Percentiles rank a stretch among this genome's conserved stretches.
phyloP scores from a whole-genome alignment of 2,888 invertebrate species.

The Heliconius ismenius region DNA sequence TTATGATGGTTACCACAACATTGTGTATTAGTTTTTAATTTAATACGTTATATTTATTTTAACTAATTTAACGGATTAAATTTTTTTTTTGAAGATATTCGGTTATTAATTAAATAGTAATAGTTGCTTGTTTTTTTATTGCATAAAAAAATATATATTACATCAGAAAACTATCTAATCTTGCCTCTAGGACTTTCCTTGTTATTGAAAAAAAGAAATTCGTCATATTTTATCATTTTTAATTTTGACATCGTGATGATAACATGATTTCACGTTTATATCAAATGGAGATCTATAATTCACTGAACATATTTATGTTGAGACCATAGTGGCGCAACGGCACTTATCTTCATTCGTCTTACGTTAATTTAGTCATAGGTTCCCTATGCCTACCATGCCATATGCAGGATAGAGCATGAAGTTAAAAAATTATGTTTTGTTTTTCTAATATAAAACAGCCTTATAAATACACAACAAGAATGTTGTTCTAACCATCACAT shows the following conservation, averaged over 20 bases:
- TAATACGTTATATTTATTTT: neutral
- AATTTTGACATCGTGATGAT: too few species aligned
- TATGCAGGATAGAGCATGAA: neutral
- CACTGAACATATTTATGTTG: too few species aligned
- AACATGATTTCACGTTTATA: neutral
- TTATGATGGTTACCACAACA: conserved; percentile 68
- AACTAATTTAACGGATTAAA: neutral
- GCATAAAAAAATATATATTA: neutral
- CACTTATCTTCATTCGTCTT: neutral
- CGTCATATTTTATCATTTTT: too few species aligned
- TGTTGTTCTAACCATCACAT: conserved; percentile 69
- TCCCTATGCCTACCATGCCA: neutral
- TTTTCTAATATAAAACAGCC: neutral
- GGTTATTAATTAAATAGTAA: too few species aligned
- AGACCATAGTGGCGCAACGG: neutral
- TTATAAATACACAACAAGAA: conserved; percentile 31
- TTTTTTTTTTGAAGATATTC: neutral
- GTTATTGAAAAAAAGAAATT: neutral
- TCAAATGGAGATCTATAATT: neutral
- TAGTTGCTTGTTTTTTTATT: neutral
- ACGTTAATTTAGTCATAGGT: neutral
- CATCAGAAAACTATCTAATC: conserved; percentile 6
- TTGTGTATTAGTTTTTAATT: conserved; percentile 36
- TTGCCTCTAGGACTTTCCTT: neutral
- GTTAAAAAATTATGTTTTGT: neutral